These are phyloP conservation scores for Germaria angustata DNA, from an alignment of 2,888 invertebrate species.

Conservation along the genomic window DNA sequence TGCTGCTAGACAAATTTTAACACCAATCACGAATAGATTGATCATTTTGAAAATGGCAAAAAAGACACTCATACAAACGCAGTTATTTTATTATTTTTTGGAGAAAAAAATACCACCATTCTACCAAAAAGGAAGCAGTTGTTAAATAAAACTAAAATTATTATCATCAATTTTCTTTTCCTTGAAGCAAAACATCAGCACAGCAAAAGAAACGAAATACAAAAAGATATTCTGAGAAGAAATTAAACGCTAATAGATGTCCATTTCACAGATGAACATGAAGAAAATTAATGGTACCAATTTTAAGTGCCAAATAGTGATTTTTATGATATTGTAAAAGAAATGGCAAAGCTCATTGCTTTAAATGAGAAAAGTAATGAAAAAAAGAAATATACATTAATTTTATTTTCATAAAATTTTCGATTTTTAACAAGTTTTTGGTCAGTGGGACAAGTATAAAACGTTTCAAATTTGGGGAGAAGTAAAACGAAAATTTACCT, in stretches of 20 bases:
- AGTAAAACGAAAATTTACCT: no score
- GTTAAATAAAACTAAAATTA: conserved; percentile 5
- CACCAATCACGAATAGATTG: neutral
- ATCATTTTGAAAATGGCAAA: neutral
- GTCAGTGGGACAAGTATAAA: no score
- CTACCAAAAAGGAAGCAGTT: neutral
- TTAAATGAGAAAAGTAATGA: neutral
- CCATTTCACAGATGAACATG: neutral
- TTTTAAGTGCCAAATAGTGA: conserved; percentile 7
- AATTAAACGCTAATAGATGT: conserved; percentile 14
- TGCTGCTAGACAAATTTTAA: neutral
- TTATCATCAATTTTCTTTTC: conserved; percentile 9
- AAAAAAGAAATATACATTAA: neutral
- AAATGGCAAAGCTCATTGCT: no score
- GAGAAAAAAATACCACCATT: neutral
- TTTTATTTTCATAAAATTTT: neutral
- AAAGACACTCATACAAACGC: neutral
- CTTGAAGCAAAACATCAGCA: neutral
- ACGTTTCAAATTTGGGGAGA: no score
- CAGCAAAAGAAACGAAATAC: no score
- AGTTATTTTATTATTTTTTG: neutral
- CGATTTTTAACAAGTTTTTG: neutral
- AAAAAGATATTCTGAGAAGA: neutral
- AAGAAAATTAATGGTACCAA: neutral
- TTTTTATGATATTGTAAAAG: neutral